phyloP scores from a whole-genome alignment of 2,888 invertebrate genomes.

The Phoronis australis region DNA sequence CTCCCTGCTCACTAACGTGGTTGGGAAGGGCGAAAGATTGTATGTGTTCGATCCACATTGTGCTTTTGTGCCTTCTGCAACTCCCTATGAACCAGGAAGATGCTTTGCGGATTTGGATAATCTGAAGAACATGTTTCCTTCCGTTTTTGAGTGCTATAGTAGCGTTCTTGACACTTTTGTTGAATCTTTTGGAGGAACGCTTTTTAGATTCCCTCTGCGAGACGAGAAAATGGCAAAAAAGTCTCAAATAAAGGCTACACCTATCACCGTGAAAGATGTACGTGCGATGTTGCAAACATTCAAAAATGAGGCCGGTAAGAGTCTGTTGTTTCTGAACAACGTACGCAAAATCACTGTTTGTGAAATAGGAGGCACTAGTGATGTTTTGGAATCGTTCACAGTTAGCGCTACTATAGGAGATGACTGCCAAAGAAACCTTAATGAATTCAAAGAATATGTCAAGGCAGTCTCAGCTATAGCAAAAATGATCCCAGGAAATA shows the following conservation, averaged over 20 bases:
- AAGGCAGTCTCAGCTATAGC: neutral
- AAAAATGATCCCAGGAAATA: too few species aligned
- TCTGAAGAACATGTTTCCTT: conserved; percentile 17
- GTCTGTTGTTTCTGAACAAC: conserved; percentile 36
- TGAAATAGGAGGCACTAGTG: conserved; percentile 12
- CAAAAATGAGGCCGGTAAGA: conserved; percentile 26
- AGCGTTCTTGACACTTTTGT: too few species aligned
- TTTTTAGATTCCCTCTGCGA: conserved; percentile 43
- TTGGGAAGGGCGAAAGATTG: conserved; percentile 18
- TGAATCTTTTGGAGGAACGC: too few species aligned
- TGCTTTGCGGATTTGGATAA: conserved; percentile 12
- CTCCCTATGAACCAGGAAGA: conserved; percentile 19
- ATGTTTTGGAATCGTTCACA: conserved; percentile 11
- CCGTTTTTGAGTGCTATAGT: conserved; percentile 32
- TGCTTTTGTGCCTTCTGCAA: conserved; percentile 18
- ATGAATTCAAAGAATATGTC: conserved; percentile 5
- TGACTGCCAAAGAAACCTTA: conserved; percentile 2
- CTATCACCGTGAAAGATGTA: conserved; percentile 14
- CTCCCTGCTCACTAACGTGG: conserved; percentile 31
- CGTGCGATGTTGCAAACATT: conserved; percentile 23
- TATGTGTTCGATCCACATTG: conserved; percentile 32
- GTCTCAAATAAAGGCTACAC: conserved; percentile 27
- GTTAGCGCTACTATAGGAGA: conserved; percentile 9
- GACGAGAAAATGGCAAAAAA: conserved; percentile 19
- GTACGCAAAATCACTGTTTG: conserved; percentile 24